These are phyloP conservation scores for Xanthia togata DNA, from an alignment of 2,888 invertebrate genomes.

Conservation along the genomic window DNA sequence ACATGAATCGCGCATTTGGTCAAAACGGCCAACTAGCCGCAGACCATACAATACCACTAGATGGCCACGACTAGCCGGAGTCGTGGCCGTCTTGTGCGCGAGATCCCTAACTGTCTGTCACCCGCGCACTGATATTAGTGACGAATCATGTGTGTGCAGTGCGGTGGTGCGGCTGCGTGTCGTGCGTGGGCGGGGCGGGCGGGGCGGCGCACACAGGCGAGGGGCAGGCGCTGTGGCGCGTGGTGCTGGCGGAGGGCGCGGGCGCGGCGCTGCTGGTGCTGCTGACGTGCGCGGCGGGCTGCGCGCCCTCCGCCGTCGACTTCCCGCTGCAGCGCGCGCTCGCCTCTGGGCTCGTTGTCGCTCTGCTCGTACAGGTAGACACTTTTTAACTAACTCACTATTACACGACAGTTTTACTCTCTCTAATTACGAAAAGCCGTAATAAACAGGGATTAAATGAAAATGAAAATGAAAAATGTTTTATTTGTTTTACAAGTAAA, in stretches of 20 bases:
- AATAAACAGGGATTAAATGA: not conserved
- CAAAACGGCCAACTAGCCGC: no score
- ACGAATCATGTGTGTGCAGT: not conserved
- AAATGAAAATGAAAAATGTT: no score
- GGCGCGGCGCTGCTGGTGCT: conserved; percentile 93
- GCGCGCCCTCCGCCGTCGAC: conserved; percentile 76
- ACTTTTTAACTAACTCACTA: not conserved
- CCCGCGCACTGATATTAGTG: no score
- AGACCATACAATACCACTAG: no score
- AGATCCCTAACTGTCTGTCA: no score
- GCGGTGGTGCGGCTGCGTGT: conserved; percentile 21
- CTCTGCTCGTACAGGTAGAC: conserved; percentile 92
- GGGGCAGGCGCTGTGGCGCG: conserved; percentile 68
- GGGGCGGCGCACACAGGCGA: conserved; percentile 30
- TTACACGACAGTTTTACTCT: not conserved
- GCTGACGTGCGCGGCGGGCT: conserved; percentile 92
- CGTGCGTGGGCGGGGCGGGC: conserved; percentile 20
- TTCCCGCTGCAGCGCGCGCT: conserved; percentile 84
- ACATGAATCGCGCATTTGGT: no score
- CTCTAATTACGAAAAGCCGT: not conserved
- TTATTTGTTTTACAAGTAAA: no score
- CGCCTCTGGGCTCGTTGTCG: conserved; percentile 92
- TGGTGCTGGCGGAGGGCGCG: conserved; percentile 91
- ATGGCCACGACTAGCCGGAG: no score
- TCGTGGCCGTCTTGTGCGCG: no score